Evolutionary conservation across 2,113 vertebrate species (phyloP).

Genomic region (Lanius ludovicianus): DNA sequence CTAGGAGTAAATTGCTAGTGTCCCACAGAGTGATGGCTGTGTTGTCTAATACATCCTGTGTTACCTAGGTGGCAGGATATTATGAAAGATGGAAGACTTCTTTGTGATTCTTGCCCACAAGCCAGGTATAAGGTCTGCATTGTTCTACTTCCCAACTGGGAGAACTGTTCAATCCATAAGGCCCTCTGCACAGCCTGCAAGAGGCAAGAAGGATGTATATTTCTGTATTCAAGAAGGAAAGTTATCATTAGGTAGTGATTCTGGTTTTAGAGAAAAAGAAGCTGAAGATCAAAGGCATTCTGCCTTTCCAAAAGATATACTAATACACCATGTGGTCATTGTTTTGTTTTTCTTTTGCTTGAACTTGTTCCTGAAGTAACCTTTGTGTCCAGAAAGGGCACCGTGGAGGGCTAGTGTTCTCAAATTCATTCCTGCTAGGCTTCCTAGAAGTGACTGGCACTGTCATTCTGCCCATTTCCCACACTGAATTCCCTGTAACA

Average conservation of each 20-base stretch:
- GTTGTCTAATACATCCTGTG: neutral
- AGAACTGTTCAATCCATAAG: neutral
- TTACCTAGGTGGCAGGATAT: neutral
- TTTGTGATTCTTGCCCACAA: neutral
- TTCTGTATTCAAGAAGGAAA: neutral
- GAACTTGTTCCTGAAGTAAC: neutral
- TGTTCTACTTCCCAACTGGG: fast-evolving
- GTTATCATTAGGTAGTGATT: neutral
- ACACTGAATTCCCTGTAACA: neutral
- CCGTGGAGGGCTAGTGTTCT: neutral
- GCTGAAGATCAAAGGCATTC: neutral
- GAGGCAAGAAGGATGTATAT: neutral
- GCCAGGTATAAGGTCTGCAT: neutral
- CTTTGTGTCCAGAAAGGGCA: neutral
- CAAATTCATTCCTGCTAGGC: neutral
- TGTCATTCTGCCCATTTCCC: neutral
- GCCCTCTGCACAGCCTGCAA: neutral
- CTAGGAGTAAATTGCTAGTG: neutral
- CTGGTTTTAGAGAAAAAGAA: neutral
- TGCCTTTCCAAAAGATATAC: neutral
- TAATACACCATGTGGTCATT: neutral
- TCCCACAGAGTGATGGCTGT: neutral
- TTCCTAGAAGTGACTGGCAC: neutral
- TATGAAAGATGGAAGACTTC: neutral
- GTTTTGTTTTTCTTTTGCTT: neutral